Percentiles rank a stretch among this genome's conserved stretches.
phyloP scores from a whole-genome alignment of 2,888 invertebrate genomes.

The Drosophila austrosaltans region DNA sequence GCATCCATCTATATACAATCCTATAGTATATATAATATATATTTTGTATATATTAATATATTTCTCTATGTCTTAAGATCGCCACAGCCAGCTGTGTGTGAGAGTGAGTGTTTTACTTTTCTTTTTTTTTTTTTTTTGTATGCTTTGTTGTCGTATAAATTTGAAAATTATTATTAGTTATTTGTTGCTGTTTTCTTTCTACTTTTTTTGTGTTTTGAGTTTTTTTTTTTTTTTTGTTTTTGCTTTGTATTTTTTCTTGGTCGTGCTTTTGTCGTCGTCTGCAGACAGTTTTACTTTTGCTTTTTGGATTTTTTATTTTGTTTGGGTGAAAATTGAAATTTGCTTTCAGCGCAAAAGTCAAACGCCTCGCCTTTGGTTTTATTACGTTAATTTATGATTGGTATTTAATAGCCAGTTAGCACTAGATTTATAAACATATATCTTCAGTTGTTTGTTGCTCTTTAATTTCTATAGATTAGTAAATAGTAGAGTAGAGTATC shows the following conservation, averaged over 20 bases:
- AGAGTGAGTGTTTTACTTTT: conserved; percentile 19
- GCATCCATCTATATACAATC: conserved; percentile 26
- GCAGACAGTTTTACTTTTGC: conserved; percentile 56
- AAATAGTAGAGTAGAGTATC: conserved; percentile 36
- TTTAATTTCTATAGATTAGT: conserved; percentile 23
- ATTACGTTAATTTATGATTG: conserved; percentile 71
- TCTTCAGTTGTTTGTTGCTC: conserved; percentile 16
- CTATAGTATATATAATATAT: conserved; percentile 33
- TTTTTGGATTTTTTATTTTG: conserved; percentile 16
- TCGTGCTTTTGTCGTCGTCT: conserved; percentile 59
- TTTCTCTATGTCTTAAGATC: conserved; percentile 29
- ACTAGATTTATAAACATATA: conserved; percentile 48
- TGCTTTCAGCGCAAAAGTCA: conserved; percentile 58
- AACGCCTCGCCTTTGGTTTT: conserved; percentile 49
- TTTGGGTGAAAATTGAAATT: conserved; percentile 52
- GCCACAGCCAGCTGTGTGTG: conserved; percentile 25
- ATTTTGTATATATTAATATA: conserved; percentile 20
- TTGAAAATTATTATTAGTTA: conserved; percentile 75
- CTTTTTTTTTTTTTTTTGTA: conserved; percentile 33
- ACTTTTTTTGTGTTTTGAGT: conserved; percentile 22
- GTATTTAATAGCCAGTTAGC: conserved; percentile 69
- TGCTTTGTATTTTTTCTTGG: conserved; percentile 39
- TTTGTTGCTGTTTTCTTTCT: conserved; percentile 51
- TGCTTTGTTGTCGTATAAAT: conserved; percentile 64
- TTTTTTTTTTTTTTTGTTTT: conserved; percentile 31